Evolutionary conservation across 2,113 vertebrate genomes (phyloP).

Genomic region (Petrocephalus zakoni): DNA sequence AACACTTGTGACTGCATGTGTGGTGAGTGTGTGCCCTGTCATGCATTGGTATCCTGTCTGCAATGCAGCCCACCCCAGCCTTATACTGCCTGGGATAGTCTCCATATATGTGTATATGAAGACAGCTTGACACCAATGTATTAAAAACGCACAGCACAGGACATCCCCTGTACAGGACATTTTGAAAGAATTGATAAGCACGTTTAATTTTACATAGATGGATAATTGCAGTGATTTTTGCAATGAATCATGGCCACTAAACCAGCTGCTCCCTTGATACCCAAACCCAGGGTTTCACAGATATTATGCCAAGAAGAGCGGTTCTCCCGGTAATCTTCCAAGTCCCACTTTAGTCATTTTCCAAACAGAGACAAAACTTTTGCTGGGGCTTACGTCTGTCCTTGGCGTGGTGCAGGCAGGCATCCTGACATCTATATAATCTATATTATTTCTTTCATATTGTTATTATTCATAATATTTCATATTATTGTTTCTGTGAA

Average conservation of each 20-base stretch:
- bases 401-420: conserved; percentile 1
- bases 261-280: not conserved
- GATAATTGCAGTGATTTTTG: not conserved
- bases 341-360: not conserved
- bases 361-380: conserved; percentile 30
- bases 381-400: conserved; percentile 12
- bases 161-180: not conserved
- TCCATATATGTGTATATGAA: too few species aligned
- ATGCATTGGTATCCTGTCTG: not conserved
- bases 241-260: not conserved
- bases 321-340: conserved; percentile 16
- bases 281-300: not conserved
- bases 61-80: too few species aligned
- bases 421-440: not conserved
- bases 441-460: too few species aligned
- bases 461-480: too few species aligned
- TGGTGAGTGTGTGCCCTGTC: not conserved
- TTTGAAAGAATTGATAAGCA: not conserved
- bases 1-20: not conserved
- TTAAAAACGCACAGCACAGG: too few species aligned
- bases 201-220: not conserved
- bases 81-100: too few species aligned
- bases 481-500: too few species aligned
- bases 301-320: conserved; percentile 19
- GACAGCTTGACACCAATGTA: too few species aligned